Base-by-base conservation (phyloP, 2,113 vertebrate species). In the Xiphorhynchus elegans region DNA sequence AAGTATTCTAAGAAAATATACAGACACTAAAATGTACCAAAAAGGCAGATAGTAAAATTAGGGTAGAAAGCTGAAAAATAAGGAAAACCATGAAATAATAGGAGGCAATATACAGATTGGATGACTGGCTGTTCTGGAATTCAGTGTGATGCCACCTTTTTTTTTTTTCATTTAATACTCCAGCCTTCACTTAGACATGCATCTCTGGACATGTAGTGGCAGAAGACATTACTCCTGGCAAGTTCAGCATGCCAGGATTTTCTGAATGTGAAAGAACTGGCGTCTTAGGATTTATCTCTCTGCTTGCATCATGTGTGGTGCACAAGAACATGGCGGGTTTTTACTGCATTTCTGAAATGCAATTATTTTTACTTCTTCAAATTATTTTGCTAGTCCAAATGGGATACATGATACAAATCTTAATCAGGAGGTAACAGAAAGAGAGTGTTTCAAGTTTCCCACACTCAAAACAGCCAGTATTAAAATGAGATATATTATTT, bases 281-380 rank as follows among this genome's bases (percentile, higher is more conserved):
- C 31, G 9, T 80, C 67, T 68, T n/a, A 26, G 12, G 18, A 7
- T 49, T 89, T 84, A 23, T 1, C 47, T 76, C 55, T 78, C 79
- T 83, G 44, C 31, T 77, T 66, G 69, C 14, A 21, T 89, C 6
- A 17, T 11, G 31, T 26, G 26, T 0, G 8, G 5, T 68, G 5
- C 63, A 60, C 13, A 53, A 55, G n/a, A 58, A 25, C 4, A 42
- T 37, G 7, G 10, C 7, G 4, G 2, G 0, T 20, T 44, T 56
- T 49, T 7, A 26, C 12, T 39, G 0, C 33, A 10, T 59, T 72
- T 86, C 40, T 83, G 8, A 33, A 42, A 4, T 35, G 11, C 11
- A 59, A 72, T 68, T 76, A 9, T 64, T 50, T 53, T 94, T 88
- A 29, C 24, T 70, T 13, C 11, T 49, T 18, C 35, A 89, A 42